phyloP scores from a whole-genome alignment of 2,888 invertebrate genomes.

The Tinea pellionella region DNA sequence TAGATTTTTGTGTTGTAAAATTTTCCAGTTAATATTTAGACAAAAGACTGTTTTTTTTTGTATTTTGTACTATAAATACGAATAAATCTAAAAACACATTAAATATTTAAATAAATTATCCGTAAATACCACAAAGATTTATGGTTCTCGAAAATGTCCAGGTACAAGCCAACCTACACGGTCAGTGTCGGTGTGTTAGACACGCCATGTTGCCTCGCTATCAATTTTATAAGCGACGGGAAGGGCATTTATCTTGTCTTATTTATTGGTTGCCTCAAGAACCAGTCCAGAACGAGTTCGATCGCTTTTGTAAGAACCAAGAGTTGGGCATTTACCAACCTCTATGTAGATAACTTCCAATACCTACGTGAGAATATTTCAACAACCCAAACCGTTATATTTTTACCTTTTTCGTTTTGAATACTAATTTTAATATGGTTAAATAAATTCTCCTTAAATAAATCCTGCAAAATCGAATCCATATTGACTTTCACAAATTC shows the following conservation, averaged over 20 bases:
- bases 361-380: slow-evolving; percentile 23
- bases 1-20: too few species aligned
- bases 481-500: slow-evolving; percentile 56
- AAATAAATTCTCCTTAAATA: too few species aligned
- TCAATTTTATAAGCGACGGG: slow-evolving; percentile 65
- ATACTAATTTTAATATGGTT: background rate
- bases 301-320: slow-evolving; percentile 35
- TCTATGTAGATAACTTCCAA: slow-evolving; percentile 31
- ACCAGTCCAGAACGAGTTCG: slow-evolving; percentile 44
- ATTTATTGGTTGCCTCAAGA: slow-evolving; percentile 63
- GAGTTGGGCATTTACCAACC: slow-evolving; percentile 31
- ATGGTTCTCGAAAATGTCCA: slow-evolving; percentile 18
- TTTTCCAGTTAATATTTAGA: too few species aligned
- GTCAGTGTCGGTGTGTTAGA: slow-evolving; percentile 42
- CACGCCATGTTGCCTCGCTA: slow-evolving; percentile 48
- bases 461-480: background rate
- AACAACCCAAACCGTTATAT: background rate
- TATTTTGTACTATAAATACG: background rate
- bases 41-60: too few species aligned
- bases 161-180: slow-evolving; percentile 42
- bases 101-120: slow-evolving; percentile 12
- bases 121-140: slow-evolving; percentile 11
- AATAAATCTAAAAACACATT: background rate
- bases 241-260: slow-evolving; percentile 65
- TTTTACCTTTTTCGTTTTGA: background rate